Evolutionary conservation across 2,797 vertebrate genomes (phyloP).

Genomic region (Gadopsis bispinosus): DNA sequence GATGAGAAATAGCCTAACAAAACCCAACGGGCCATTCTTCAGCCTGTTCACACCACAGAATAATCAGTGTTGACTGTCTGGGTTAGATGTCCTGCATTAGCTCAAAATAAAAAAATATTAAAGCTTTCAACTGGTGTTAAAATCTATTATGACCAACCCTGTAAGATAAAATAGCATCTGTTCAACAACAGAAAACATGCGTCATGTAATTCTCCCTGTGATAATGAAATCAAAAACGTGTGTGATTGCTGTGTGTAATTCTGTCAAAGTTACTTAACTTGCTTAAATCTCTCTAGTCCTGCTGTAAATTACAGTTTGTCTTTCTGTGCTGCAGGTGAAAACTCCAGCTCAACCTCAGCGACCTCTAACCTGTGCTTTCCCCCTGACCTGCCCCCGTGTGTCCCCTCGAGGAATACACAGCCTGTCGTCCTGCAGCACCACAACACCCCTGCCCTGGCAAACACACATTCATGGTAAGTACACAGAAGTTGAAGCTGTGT

Average conservation of each 20-base stretch:
- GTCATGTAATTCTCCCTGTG: background rate
- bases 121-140: background rate
- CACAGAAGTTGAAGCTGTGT: constrained; percentile 14
- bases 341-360: constrained; percentile 67
- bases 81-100: background rate
- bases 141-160: background rate
- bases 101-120: background rate
- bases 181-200: background rate
- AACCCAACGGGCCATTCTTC: too few relatives aligned
- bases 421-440: constrained; percentile 54
- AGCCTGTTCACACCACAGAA: background rate
- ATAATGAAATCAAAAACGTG: background rate
- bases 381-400: constrained; percentile 65
- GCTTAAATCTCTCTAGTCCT: constrained; percentile 45
- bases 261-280: constrained; percentile 59
- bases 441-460: constrained; percentile 51
- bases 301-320: constrained; percentile 56
- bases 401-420: constrained; percentile 62
- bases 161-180: background rate
- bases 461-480: constrained; percentile 57
- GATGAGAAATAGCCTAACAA: background rate
- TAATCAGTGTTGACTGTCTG: background rate
- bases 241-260: constrained; percentile 38
- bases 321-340: constrained; percentile 80
- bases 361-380: constrained; percentile 83